These are phyloP conservation scores for Tetragnatha versicolor DNA, from an alignment of 1,140 invertebrate species.

Conservation along the genomic window DNA sequence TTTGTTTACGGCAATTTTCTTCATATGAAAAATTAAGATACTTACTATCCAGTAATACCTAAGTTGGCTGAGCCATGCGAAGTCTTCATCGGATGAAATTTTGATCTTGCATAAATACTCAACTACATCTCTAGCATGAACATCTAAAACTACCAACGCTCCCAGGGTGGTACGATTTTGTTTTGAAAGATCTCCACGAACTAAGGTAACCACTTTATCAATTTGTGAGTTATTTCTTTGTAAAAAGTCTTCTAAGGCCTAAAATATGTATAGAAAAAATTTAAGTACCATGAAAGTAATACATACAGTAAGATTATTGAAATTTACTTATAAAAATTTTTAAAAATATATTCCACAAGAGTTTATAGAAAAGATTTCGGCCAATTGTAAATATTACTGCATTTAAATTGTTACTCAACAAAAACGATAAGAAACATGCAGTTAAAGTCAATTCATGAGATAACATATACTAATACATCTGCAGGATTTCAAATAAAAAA, in stretches of 20 bases:
- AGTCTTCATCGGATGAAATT: constrained; percentile 78
- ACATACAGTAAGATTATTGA: no score
- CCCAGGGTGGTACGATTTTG: constrained; percentile 91
- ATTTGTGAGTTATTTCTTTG: constrained; percentile 73
- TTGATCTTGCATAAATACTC: constrained; percentile 74
- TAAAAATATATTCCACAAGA: no score
- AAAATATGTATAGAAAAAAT: constrained; percentile 10
- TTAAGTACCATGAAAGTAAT: no score
- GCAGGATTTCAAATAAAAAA: no score
- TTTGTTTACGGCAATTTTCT: no score
- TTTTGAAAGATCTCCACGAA: constrained; percentile 82
- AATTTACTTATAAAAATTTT: no score
- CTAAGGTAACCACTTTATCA: constrained; percentile 85
- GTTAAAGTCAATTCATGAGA: no score
- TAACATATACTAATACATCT: no score
- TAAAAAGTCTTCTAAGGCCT: constrained; percentile 69
- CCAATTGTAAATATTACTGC: no score
- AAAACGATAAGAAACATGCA: no score
- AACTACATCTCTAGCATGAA: constrained; percentile 89
- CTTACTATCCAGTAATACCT: constrained; percentile 94
- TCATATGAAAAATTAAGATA: constrained; percentile 12
- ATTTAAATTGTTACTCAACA: no score
- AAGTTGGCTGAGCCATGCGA: constrained; percentile 89
- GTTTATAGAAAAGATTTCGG: no score
- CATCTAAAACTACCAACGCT: constrained; percentile 88